Evolutionary conservation across 2,888 invertebrate genomes (phyloP), one percentile per base, ranked within the genome.

Genomic region (Maniola hyperantus): DNA sequence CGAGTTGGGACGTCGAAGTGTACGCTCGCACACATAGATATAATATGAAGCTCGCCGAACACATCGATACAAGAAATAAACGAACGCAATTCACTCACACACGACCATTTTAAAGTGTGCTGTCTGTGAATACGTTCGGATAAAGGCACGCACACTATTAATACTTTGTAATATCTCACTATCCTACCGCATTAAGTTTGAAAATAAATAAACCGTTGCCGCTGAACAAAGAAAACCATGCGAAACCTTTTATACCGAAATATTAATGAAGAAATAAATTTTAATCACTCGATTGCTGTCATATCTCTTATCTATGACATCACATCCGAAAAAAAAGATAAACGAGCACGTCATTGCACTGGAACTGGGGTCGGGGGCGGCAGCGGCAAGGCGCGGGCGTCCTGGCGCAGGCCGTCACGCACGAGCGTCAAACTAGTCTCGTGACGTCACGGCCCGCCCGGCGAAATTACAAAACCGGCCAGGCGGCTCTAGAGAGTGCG

Each of bases 391-490:
- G 79, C 82, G 82, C 83, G 80, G 81, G 83, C 88, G 85, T 88
- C 89, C 90, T 83, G 90, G 84, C 82, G 83, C 87, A 83, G 83
- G 81, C 85, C 85, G 88, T 91, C 89, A 90, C 87, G 88, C 89
- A 87, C 83, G 83, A 88, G 82, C 84, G 85, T 91, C 86, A 89
- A 91, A 91, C 91, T 90, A 91, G 91, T 91, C 79, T 89, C 83
- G 82, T 91, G 91, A 91, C 91, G 91, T 91, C 91, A 91, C 86
- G 77, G 85, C 85, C 86, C 81, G 89, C 85, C 88, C 88, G 89
- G 91, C 89, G 79, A 88, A 89, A 87, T 86, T 83, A 91, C 87
- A 89, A 91, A 91, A 91, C 91, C 90, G 90, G 91, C 90, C 88
- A 83, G 82, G 79, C 84, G 80, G 85, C 83, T 80, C 81, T 79